Base-by-base conservation (phyloP, 2,113 vertebrate species). In the Grantiella picta region DNA sequence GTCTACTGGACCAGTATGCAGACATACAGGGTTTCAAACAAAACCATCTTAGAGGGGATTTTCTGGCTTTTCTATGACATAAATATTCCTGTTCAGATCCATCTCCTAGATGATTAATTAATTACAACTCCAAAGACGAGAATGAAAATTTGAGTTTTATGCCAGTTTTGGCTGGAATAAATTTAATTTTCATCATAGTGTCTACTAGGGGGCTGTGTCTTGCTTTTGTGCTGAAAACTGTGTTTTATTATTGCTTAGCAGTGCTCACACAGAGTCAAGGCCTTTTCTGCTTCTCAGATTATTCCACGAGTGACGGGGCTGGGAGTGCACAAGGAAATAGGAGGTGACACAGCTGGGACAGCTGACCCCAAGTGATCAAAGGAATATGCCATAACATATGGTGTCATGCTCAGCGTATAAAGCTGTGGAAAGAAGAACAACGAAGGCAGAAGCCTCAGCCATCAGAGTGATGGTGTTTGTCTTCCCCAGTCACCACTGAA, bases 221-320 rank as follows among this genome's bases (percentile, higher is more conserved):
- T 68, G 11, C 10, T 15, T 82, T 61, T 47, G 24, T 68, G 33
- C 13, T 52, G 23, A 19, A 45, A 45, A 82, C 7, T 44, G 27
- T 7, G 56, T 72, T 70, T 47, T 11, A 6, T 25, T 71, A 38
- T 7, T 45, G 12, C 14, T 81, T 35, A 53, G 42, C 3, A 31
- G 9, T 21, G 16, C 20, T 54, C 19, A 14, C 36, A 52, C 11
- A 29, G 21, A 50, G 8, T 5, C 44, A 53, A 70, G 24, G 15
- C 6, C 31, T 71, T 60, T 82, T 72, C 53, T 77, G 24, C 22
- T 64, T 36, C 56, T 47, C 56, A 70, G 40, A 24, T 20, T 20
- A 3, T 18, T n/a, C n/a, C 4, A 4, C 14, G 45, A 70, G 19
- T 0, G 2, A 33, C 35, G 4, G 9, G 56, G 12, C 38, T 54